These are phyloP conservation scores for Passer montanus DNA, from an alignment of 2,113 vertebrate genomes.

Conservation along the genomic window DNA sequence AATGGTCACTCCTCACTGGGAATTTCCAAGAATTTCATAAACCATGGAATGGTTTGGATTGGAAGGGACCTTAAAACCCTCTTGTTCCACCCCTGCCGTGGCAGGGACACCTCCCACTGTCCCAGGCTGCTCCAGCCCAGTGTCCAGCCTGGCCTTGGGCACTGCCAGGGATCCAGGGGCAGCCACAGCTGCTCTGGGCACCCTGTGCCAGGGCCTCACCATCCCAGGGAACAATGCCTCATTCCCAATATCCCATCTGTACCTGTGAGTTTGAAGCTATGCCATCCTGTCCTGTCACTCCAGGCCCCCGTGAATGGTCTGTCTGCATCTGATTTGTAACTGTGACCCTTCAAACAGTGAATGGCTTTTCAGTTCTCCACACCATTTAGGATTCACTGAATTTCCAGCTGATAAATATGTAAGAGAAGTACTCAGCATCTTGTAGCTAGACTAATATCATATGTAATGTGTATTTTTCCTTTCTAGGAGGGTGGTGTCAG, in stretches of 20 bases:
- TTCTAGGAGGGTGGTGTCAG: conserved; percentile 94
- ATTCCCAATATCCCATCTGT: too few relatives aligned
- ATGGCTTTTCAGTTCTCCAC: neutral
- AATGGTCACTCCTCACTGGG: neutral
- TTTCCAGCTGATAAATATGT: neutral
- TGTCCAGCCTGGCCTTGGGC: neutral
- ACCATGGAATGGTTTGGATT: neutral
- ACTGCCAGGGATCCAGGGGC: neutral
- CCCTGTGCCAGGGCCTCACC: accelerated
- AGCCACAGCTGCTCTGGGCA: neutral
- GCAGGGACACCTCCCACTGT: neutral
- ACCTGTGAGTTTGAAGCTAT: neutral
- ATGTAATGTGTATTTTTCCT: neutral
- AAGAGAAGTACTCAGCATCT: neutral
- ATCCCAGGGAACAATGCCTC: neutral
- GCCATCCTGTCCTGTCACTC: neutral
- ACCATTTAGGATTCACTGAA: neutral
- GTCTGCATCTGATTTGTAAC: neutral
- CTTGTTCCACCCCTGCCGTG: neutral
- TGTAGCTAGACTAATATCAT: neutral
- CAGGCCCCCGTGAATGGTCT: neutral
- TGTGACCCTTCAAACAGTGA: neutral
- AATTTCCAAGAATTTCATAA: neutral
- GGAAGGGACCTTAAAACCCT: neutral
- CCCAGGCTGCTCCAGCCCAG: neutral